Evolutionary conservation across 2,113 vertebrate genomes (phyloP), one percentile per base, ranked within the genome.

Genomic region (Festucalex cinctus): DNA sequence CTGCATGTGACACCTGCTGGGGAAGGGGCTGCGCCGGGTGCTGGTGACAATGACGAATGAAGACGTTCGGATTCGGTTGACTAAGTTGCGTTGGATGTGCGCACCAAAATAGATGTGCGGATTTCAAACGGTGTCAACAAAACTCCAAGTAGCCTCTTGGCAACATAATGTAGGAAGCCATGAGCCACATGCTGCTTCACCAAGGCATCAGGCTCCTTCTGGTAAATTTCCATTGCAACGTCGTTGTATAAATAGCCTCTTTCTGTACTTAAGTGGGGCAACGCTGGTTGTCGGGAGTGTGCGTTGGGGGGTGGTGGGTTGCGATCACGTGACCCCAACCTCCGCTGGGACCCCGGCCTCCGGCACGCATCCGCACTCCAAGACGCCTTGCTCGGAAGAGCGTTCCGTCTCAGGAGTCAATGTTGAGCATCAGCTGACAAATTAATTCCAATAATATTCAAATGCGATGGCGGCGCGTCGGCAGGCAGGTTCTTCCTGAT

Each of bases 1-100:
- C 86, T 85, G n/a, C n/a, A n/a, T n/a, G 88, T 76, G 81, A 89
- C 91, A 92, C 90, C 91, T 92, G 91, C 83, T 75, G 82, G 68
- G 79, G 81, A 75, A 62, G 58, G 32, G 65, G 9, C 44, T 39
- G 57, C 56, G 79, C 32, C 20, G 72, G 70, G 65, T 74, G 66
- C 64, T 59, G 62, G 65, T 51, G 75, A 77, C 62, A 73, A 32
- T 36, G 65, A 78, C 66, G 63, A 69, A 88, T 73, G 74, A 75
- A 64, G 67, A 70, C 65, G 68, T 41, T 16, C 43, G 65, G 75
- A 83, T 83, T 78, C 79, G 71, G 65, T 57, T 37, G 64, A 32
- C 37, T 3, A 16, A 41, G 37, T 62, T 8, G 14, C 24, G n/a
- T 39, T 16, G 22, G 37, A 43, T 43, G 1, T 3, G 9, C 14